Evolutionary conservation across 2,797 vertebrate genomes (phyloP).

Genomic region (Bothrops alternatus): DNA sequence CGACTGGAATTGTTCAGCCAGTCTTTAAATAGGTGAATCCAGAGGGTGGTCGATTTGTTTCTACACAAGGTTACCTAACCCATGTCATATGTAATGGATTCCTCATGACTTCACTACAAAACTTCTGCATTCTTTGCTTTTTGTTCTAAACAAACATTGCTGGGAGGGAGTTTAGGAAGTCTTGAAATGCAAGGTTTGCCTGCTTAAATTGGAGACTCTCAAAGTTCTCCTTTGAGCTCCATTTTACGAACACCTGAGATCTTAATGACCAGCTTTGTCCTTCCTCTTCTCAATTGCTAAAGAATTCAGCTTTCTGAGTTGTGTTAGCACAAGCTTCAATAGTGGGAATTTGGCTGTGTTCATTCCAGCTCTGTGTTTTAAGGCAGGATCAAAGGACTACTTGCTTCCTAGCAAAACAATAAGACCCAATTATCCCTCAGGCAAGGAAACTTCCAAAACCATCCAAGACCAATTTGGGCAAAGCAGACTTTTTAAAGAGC

Average conservation of each 20-base stretch:
- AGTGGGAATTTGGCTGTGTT: not conserved
- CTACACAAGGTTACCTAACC: not conserved
- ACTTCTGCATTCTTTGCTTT: not conserved
- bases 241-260: not conserved
- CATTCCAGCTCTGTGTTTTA: not conserved
- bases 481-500: not conserved
- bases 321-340: not conserved
- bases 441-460: constrained; percentile 1
- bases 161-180: not conserved
- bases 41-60: no score
- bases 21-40: not conserved
- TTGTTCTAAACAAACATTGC: not conserved
- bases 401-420: constrained; percentile 23
- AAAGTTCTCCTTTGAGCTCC: no score
- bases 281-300: not conserved
- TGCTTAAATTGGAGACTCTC: not conserved
- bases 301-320: not conserved
- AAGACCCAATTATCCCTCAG: constrained; percentile 24
- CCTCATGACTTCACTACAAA: not conserved
- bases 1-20: not conserved
- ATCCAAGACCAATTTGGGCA: not conserved
- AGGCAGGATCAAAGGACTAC: constrained; percentile 33
- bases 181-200: not conserved
- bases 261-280: not conserved
- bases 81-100: not conserved